phyloP scores from a whole-genome alignment of 2,888 invertebrate genomes.

The Gymnoscelis rufifasciata region DNA sequence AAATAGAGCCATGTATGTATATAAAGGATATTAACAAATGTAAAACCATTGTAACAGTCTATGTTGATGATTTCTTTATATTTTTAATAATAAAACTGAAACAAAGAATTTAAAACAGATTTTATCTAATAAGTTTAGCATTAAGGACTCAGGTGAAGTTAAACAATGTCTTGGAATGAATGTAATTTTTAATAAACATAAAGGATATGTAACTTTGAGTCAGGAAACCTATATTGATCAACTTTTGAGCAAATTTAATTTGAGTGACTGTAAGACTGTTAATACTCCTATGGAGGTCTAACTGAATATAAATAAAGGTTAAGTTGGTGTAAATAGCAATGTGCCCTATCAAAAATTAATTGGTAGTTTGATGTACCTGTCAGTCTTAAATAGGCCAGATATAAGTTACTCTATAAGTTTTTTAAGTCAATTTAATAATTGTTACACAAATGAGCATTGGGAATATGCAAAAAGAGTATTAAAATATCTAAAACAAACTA shows the following conservation, averaged over 20 bases:
- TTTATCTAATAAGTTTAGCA: background rate
- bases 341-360: conserved; percentile 14
- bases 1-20: conserved; percentile 33
- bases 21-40: conserved; percentile 15
- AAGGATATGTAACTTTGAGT: background rate
- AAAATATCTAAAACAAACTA: conserved; percentile 26
- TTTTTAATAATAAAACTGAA: background rate
- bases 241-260: background rate
- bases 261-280: background rate
- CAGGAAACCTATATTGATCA: background rate
- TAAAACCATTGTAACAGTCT: conserved; percentile 25
- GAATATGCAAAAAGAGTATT: conserved; percentile 17
- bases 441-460: conserved; percentile 21
- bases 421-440: conserved; percentile 30
- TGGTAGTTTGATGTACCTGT: conserved; percentile 27
- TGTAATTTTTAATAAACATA: background rate
- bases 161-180: conserved; percentile 1
- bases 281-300: conserved; percentile 30
- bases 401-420: conserved; percentile 25
- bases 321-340: background rate
- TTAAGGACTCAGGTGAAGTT: conserved; percentile 1
- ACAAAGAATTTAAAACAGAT: background rate
- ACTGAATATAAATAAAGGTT: conserved; percentile 16
- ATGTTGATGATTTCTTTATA: conserved; percentile 32
- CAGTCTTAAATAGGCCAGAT: conserved; percentile 28